A percentile compares a stretch with the other conserved stretches of the same genome.
Conservation (phyloP, 2,888 invertebrate species). For the Druceiella hillmani region DNA sequence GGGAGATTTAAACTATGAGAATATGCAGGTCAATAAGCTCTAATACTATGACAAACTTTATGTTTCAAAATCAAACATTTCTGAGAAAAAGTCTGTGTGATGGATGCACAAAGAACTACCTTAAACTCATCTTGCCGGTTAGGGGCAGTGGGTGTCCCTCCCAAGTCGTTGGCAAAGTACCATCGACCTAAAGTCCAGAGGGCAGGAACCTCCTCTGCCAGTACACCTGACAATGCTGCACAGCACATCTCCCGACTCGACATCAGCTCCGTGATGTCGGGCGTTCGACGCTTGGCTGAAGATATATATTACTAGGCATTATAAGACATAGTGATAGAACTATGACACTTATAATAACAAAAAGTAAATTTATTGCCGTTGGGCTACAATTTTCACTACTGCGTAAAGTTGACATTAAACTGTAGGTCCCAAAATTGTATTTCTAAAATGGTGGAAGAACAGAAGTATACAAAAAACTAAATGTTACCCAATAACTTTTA, state of each 20-base stretch:
- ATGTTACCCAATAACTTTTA: too few relatives aligned
- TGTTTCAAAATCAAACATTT: background rate
- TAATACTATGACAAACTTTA: too few relatives aligned
- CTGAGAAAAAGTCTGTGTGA: background rate
- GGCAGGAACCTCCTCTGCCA: conserved; percentile 64
- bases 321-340: background rate
- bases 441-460: too few relatives aligned
- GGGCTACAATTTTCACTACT: too few relatives aligned
- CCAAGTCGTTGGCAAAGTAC: conserved; percentile 86
- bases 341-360: background rate
- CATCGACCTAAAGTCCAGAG: conserved; percentile 94
- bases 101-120: conserved; percentile 35
- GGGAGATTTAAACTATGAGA: too few relatives aligned
- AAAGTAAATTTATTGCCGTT: conserved; percentile 1
- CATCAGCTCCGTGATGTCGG: too few relatives aligned
- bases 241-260: conserved; percentile 37
- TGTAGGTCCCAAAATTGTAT: too few relatives aligned
- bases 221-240: conserved; percentile 41
- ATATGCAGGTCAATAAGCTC: too few relatives aligned
- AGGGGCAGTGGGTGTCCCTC: conserved; percentile 60
- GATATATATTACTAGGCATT: conserved; percentile 1
- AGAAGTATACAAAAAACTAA: too few relatives aligned
- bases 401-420: too few relatives aligned
- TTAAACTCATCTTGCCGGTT: conserved; percentile 74
- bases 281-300: conserved; percentile 13